Evolutionary conservation across 2,113 vertebrate species (phyloP), one percentile per base, ranked within the genome.

Genomic region (Bolborhynchus lineola): DNA sequence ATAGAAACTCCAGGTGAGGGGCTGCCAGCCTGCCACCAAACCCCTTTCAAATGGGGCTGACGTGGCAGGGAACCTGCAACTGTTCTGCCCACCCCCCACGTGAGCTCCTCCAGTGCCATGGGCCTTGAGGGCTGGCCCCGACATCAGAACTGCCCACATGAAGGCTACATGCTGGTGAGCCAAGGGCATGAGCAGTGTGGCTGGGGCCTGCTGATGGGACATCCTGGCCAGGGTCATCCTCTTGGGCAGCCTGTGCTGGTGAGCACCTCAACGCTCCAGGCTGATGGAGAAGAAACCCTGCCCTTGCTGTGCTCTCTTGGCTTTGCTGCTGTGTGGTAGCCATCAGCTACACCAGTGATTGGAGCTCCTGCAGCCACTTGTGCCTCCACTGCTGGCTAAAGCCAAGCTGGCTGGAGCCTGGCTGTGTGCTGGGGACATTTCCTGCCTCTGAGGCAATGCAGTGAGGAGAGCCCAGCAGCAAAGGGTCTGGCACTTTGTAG

Each of bases 1-100:
- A 98, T 53, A 96, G 95, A 72, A 84, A 92, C 78, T 98, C 98
- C 94, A 99, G 99, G 99, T 99, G 97, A 96, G 74, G 57, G 39
- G 29, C 2, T 81, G 33, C 53, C 31, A 70, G 33, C 35, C 12
- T 78, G 29, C 16, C 6, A 0, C 4, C 1, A 2, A 1, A 3
- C 47, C 17, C 25, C 47, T 57, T 47, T 7, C 59, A 63, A 18
- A 35, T 1, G 12, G 9, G 15, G 41, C 89, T 88, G 53, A 10
- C 2, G 3, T 10, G 16, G 31, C 64, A 86, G 25, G 1, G 8
- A 52, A 42, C 31, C 44, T 76, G n/a, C 3, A 26, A 3, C 52
- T 68, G 37, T 63, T 69, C 35, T 57, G 80, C 20, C 39, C 37
- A 31, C 23, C 9, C 20, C 7, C 17, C 33, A 0, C 0, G 4